Base-by-base conservation (phyloP, 2,797 vertebrate genomes). In the Bucorvus abyssinicus region DNA sequence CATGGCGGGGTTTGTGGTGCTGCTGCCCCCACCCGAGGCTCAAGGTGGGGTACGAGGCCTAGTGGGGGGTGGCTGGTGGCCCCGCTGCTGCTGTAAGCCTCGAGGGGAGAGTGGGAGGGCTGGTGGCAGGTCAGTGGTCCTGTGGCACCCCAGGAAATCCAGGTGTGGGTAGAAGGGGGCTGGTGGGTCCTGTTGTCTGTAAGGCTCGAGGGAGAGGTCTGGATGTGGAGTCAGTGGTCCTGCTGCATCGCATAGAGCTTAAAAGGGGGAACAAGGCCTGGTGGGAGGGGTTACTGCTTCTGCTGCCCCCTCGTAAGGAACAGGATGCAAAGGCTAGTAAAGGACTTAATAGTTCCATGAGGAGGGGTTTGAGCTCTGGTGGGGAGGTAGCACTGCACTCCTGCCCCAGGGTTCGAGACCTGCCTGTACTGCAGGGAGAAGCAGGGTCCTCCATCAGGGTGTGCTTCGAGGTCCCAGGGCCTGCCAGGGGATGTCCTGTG, bases 241-340 rank as follows among this genome's bases (percentile, higher is more conserved):
- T 52, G 36, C 32, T 29, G 24, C 9, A 13, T 30, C 27, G 6
- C 34, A 2, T 1, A 8, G 32, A 24, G 24, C 56, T 12, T 26
- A 13, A 2, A 53, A 12, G 14, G 12, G 30, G 21, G 17, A 14
- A 0, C 15, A 9, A 12, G 29, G 27, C 14, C 2, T 10, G 26
- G 4, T n/a, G 3, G 20, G 21, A 6, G 22, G 7, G 4, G 6
- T 14, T 40, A 1, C 16, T 10, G 73, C 14, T 26, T 8, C 10
- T 34, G 2, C 23, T 4, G 0, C 19, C 9, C 6, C 7, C 18
- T 44, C 14, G 14, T 5, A 3, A 0, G 0, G 52, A 4, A 32
- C 10, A 30, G 23, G 13, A 2, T 24, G 42, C 49, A 7, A 26
- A 44, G 29, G 30, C 22, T 44, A 30, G 24, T 8, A 3, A 32